Evolutionary conservation across 2,113 vertebrate species (phyloP), one percentile per base, ranked within the genome.

Genomic region (Chrysochloris asiatica): DNA sequence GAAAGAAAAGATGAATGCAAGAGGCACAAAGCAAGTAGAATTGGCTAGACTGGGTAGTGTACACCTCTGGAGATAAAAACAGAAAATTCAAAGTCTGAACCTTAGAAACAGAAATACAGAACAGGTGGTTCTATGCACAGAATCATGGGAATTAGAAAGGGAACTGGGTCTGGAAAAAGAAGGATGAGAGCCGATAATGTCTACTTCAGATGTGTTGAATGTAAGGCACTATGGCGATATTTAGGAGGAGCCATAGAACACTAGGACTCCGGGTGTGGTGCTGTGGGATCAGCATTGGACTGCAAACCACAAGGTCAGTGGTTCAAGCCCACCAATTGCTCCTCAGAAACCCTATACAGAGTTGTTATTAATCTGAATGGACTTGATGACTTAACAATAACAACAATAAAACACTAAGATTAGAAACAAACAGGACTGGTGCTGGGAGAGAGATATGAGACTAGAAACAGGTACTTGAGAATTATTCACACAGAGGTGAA

Each of bases 211-310:
- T 3, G 8, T 12, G n/a, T 17, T 54, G 5, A 69, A 59, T 77
- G 16, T 73, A 73, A 83, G 36, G 45, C 4, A 4, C 22, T 73
- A 78, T 36, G 28, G 24, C 54, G n/a, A 54, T 90, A 87, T 90
- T 93, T 76, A 52, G 24, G 3, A 92, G 80, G 83, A 79, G 88
- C 30, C 59, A 89, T n/a, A 81, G 17, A 95, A 76, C 22, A 54
- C 26, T 54, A 56, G 54, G 54, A 56, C 5, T 22, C 54, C 54
- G 19, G 54, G 54, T 56, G 54, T 56, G 54, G 54, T 56, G 54
- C 4, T 22, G 24, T 7, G 24, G 54, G 19, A 56, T 22, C 54
- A 16, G 24, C 54, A 56, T 16, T 16, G 54, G 50, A 16, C 16
- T 8, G 50, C 50, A 52, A 52, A 52, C 50, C 50, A 52, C 50